Evolutionary conservation across 1,140 invertebrate genomes (phyloP).

Genomic region (Drosophila santomea): DNA sequence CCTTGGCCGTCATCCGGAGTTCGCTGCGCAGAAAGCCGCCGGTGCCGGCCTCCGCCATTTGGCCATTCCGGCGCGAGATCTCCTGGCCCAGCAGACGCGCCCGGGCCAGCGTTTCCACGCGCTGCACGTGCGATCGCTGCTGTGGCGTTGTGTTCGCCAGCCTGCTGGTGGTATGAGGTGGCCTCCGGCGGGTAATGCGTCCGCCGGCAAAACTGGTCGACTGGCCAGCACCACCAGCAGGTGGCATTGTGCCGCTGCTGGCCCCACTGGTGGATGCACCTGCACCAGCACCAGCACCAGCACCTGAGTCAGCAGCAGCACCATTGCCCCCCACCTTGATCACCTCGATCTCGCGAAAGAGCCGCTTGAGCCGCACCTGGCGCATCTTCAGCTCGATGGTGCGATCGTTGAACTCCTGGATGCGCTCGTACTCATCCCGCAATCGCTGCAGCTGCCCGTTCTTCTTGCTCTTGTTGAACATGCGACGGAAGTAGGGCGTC

Average conservation of each 20-base stretch:
- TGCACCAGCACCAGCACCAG: too few relatives aligned
- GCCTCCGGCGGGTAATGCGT: neutral
- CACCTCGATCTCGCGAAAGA: slow-evolving; percentile 76
- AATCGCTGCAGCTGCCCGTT: slow-evolving; percentile 73
- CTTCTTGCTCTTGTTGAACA: slow-evolving; percentile 69
- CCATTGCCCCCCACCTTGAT: slow-evolving; percentile 49
- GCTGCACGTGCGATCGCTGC: slow-evolving; percentile 38
- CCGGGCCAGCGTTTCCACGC: slow-evolving; percentile 49
- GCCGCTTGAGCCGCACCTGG: slow-evolving; percentile 70
- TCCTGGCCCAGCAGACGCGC: slow-evolving; percentile 66
- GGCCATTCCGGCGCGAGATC: slow-evolving; percentile 64
- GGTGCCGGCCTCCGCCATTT: slow-evolving; percentile 36
- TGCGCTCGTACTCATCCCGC: slow-evolving; percentile 75
- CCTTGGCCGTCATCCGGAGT: slow-evolving; percentile 45
- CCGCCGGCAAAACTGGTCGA: neutral
- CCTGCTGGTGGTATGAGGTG: neutral
- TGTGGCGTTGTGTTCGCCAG: slow-evolving; percentile 1
- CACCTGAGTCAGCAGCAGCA: too few relatives aligned
- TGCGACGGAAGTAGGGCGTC: slow-evolving; percentile 71
- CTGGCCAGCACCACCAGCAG: too few relatives aligned
- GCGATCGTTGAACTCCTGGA: slow-evolving; percentile 76
- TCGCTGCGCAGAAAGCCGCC: slow-evolving; percentile 37
- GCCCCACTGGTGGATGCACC: neutral
- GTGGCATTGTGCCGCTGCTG: too few relatives aligned
- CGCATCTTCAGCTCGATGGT: slow-evolving; percentile 82